Conservation (phyloP, 2,888 invertebrate species). For the Aquatica leii region DNA sequence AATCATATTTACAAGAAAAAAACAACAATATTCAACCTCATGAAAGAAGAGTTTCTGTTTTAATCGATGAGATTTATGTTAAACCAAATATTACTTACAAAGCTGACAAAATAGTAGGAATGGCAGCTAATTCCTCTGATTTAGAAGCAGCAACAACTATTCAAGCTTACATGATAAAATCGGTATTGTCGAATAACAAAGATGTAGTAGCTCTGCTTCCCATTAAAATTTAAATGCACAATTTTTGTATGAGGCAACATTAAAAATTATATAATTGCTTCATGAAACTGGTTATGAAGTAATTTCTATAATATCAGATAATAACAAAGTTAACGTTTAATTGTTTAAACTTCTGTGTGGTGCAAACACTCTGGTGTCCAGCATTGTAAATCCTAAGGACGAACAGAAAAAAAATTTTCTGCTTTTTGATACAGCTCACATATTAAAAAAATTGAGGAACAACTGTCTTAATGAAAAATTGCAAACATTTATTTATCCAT, state of each 20-base stretch:
- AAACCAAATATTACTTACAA: background rate
- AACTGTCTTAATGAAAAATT: background rate
- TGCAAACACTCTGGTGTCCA: background rate
- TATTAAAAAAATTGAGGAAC: slow-evolving; percentile 7
- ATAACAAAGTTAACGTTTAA: slow-evolving; percentile 9
- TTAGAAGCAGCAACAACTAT: background rate
- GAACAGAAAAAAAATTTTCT: background rate
- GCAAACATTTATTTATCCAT: no score
- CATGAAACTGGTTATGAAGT: background rate
- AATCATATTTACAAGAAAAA: background rate
- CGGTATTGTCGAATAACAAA: background rate
- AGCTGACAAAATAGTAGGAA: background rate
- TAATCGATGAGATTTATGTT: background rate
- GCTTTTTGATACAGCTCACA: slow-evolving; percentile 4
- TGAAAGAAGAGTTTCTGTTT: background rate
- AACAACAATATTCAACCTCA: background rate
- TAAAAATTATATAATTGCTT: background rate
- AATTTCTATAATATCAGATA: background rate
- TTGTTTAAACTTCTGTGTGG: slow-evolving; percentile 8
- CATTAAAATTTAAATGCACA: background rate
- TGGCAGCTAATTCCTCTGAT: background rate
- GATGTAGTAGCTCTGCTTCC: slow-evolving; percentile 3
- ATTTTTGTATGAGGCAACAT: background rate
- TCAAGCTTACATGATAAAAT: background rate
- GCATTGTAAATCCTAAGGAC: background rate